A percentile compares a stretch with the other conserved stretches of the same genome.
phyloP scores from a whole-genome alignment of 2,888 invertebrate species.

The Sarcophaga variegata region DNA sequence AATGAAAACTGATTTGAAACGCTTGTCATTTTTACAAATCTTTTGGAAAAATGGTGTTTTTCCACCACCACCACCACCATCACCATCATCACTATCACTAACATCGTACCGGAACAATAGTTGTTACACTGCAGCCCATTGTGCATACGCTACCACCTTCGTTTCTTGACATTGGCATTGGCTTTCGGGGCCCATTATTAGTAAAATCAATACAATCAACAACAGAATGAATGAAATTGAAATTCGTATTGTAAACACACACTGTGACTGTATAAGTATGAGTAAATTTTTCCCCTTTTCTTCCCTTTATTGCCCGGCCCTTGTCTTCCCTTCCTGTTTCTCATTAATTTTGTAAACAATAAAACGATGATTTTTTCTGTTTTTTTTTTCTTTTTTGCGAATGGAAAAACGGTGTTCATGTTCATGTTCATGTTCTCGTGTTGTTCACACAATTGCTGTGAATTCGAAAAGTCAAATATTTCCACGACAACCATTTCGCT shows the following conservation, averaged over 20 bases:
- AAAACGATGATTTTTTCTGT: neutral
- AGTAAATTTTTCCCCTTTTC: neutral
- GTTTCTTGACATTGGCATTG: neutral
- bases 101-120: conserved; percentile 16
- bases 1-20: conserved; percentile 49
- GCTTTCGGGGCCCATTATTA: conserved; percentile 6
- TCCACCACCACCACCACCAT: conserved; percentile 38
- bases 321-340: conserved; percentile 10
- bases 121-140: neutral
- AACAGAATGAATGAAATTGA: conserved; percentile 10
- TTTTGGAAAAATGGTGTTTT: conserved; percentile 55
- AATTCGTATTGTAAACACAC: neutral
- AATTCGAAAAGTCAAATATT: conserved; percentile 64
- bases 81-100: conserved; percentile 12
- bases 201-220: conserved; percentile 38
- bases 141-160: neutral
- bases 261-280: neutral
- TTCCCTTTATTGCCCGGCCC: conserved; percentile 17
- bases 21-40: conserved; percentile 59
- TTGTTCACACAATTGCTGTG: conserved; percentile 67
- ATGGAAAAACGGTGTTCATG: conserved; percentile 25
- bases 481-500: conserved; percentile 60
- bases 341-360: conserved; percentile 16
- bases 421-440: neutral
- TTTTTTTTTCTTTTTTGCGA: neutral